These are phyloP conservation scores for Tupaia chinensis DNA, from an alignment of 2,113 vertebrate species.

Conservation along the genomic window DNA sequence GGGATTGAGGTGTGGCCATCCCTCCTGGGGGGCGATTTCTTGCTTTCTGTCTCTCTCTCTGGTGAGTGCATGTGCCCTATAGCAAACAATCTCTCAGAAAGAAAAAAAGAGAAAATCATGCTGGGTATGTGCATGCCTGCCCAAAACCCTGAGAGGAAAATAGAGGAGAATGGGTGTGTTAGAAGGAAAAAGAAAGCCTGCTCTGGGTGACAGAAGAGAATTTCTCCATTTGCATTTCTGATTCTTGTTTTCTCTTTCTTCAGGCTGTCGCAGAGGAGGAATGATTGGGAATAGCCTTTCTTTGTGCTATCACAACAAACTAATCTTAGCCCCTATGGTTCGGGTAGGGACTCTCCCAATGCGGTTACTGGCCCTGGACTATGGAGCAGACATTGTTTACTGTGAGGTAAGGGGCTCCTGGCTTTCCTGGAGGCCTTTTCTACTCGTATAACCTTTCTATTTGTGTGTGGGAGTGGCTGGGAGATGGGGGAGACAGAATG, in stretches of 20 bases:
- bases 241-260: constrained; percentile 33
- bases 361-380: constrained; percentile 96
- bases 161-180: not conserved
- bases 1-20: too few species aligned
- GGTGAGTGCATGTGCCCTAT: too few species aligned
- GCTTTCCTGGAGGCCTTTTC: not conserved
- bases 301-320: constrained; percentile 91
- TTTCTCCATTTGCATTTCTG: constrained; percentile 24
- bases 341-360: constrained; percentile 96
- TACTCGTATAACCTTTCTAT: not conserved
- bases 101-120: too few species aligned
- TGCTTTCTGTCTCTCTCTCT: too few species aligned
- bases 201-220: not conserved
- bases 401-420: constrained; percentile 92
- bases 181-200: not conserved
- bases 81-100: too few species aligned
- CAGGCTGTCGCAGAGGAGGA: constrained; percentile 35
- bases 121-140: not conserved
- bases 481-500: not conserved
- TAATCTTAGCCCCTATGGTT: constrained; percentile 96
- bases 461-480: not conserved
- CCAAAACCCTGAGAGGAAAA: not conserved
- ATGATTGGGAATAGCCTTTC: constrained; percentile 85
- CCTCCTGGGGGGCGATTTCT: too few species aligned
- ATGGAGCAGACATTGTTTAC: constrained; percentile 97